Evolutionary conservation across 1,140 invertebrate genomes (phyloP).

Genomic region (Cotesia vestalis): DNA sequence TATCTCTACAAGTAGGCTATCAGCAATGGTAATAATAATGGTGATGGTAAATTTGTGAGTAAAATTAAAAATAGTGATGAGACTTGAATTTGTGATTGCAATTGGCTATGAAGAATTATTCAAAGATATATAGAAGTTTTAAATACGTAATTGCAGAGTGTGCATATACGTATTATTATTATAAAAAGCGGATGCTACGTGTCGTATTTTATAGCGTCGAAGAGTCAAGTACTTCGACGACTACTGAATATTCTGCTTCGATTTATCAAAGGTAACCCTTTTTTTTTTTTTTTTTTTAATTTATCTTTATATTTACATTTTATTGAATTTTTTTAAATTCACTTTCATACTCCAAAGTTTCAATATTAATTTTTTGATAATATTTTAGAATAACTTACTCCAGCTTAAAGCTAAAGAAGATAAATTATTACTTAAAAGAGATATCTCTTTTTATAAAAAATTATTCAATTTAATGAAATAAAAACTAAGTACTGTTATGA

Average conservation of each 20-base stretch:
- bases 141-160: conserved; percentile 8
- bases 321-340: background rate
- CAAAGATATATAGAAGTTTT: conserved; percentile 8
- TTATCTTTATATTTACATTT: background rate
- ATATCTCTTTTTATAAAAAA: background rate
- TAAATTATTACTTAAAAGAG: too few species aligned
- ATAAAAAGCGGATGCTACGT: conserved; percentile 1
- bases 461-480: background rate
- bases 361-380: background rate
- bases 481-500: too few species aligned
- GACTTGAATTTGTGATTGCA: conserved; percentile 9
- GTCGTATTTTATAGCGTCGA: conserved; percentile 8
- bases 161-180: conserved; percentile 15
- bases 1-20: background rate
- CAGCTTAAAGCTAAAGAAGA: too few species aligned
- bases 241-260: conserved; percentile 20
- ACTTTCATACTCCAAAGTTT: background rate
- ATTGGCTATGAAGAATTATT: conserved; percentile 30
- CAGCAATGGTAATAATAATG: background rate
- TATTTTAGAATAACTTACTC: too few species aligned
- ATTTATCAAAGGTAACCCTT: conserved; percentile 17
- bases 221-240: conserved; percentile 1
- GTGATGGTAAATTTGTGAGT: background rate
- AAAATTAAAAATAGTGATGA: conserved; percentile 19
- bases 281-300: background rate